Base-by-base conservation (phyloP, 2,888 invertebrate genomes). In the Macrophya annulata region DNA sequence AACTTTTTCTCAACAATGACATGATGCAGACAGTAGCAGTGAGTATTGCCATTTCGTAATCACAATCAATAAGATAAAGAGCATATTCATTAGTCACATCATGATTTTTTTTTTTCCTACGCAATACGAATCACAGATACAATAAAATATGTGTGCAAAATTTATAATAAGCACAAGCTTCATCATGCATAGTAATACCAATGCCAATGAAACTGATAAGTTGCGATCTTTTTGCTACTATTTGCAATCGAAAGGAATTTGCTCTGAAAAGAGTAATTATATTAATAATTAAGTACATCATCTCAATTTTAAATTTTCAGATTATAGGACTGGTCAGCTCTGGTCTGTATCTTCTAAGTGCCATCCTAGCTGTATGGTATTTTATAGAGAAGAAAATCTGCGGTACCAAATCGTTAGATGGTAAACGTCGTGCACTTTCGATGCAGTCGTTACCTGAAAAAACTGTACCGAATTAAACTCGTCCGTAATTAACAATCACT, bases 271-370 rank as follows among this genome's bases (percentile, higher is more conserved):
- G 3, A 62, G 62, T 62, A n/a, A n/a, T n/a, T n/a, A n/a, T 4
- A 62, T 25, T 2, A 21, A 10, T 21, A 1, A 59, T 62, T 25
- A 25, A 8, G 10, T 21, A 62, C 9, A 1, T 8, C 5, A 43
- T 72, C 3, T 74, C 82, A 85, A 85, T 86, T 87, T 91, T 90
- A 87, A 86, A 88, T 89, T 90, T 88, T 88, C 95, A 97, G 97
- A 94, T 97, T 72, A 95, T 98, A 93, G 97, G 97, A 17, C 93
- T 98, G 21, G 94, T 97, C 25, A 95, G 97, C 91, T 94, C 97
- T 4, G 95, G 94, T 0, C 94, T 98, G 1, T 98, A 98, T 92
- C 94, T 97, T 76, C 89, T 97, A 77, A 98, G 97, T 91, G 96
- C 97, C 48, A 95, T 97, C 89, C 95, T 97, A 89, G 97, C 97